A percentile compares a stretch with the other conserved stretches of the same genome.
phyloP scores from a whole-genome alignment of 2,888 invertebrate genomes.

The Drosophila colorata region DNA sequence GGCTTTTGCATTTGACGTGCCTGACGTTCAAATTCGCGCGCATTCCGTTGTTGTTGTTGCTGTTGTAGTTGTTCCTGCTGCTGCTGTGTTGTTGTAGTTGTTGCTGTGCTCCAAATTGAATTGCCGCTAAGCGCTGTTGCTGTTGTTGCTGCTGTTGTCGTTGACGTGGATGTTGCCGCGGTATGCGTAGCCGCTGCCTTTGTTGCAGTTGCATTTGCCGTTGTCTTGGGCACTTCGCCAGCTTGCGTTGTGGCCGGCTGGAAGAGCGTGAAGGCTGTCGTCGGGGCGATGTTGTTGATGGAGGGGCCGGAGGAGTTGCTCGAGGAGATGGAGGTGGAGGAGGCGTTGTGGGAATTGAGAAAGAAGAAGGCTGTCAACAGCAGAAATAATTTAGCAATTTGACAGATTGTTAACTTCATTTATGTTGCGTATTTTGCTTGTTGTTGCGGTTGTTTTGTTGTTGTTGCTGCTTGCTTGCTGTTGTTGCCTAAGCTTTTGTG shows the following conservation, averaged over 20 bases:
- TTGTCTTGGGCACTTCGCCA: slow-evolving; percentile 46
- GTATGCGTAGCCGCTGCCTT: background rate
- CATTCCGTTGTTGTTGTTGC: slow-evolving; percentile 53
- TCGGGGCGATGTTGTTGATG: slow-evolving; percentile 22
- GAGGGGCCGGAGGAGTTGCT: slow-evolving; percentile 9
- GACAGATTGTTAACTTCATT: slow-evolving; percentile 85
- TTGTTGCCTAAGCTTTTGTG: slow-evolving; percentile 16
- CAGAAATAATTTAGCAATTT: slow-evolving; percentile 85
- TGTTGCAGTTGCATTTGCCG: slow-evolving; percentile 28
- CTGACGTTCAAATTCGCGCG: slow-evolving; percentile 59
- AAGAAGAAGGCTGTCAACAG: slow-evolving; percentile 85
- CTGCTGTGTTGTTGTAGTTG: slow-evolving; percentile 14
- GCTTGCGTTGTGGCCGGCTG: slow-evolving; percentile 42
- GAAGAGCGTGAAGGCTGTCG: slow-evolving; percentile 28
- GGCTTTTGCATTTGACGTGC: slow-evolving; percentile 60
- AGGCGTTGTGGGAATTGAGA: slow-evolving; percentile 77
- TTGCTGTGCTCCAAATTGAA: slow-evolving; percentile 40
- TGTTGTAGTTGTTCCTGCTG: slow-evolving; percentile 21
- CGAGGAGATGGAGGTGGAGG: slow-evolving; percentile 22
- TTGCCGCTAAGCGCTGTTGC: slow-evolving; percentile 33
- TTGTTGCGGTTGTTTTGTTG: slow-evolving; percentile 39
- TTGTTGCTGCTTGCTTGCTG: slow-evolving; percentile 20
- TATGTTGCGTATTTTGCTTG: slow-evolving; percentile 78
- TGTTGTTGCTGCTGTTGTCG: slow-evolving; percentile 34
- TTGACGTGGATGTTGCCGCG: slow-evolving; percentile 32